phyloP scores from a whole-genome alignment of 2,888 invertebrate species.

The Onthophagus sagittarius region DNA sequence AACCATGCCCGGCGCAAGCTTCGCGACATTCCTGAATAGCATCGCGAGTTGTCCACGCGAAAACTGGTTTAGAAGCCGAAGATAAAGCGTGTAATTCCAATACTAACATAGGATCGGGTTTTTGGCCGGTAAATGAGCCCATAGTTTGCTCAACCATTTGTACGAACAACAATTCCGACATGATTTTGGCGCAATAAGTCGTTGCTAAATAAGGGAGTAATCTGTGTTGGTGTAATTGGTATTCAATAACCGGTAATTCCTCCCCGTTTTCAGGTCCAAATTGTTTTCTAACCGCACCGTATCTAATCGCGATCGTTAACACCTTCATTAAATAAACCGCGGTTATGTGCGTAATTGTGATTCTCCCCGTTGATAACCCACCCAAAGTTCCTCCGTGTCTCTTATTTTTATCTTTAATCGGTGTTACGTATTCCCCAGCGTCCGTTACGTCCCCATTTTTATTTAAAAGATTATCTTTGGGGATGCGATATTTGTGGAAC shows the following conservation, averaged over 20 bases:
- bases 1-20: conserved; percentile 95
- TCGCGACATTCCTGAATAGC: conserved; percentile 91
- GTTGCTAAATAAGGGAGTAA: conserved; percentile 66
- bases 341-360: conserved; percentile 67
- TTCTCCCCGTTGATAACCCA: conserved; percentile 76
- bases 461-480: conserved; percentile 76
- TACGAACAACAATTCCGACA: conserved; percentile 55
- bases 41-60: conserved; percentile 82
- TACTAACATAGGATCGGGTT: conserved; percentile 38
- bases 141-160: conserved; percentile 26
- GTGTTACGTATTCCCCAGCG: conserved; percentile 75
- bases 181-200: conserved; percentile 57
- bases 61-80: conserved; percentile 70
- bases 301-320: conserved; percentile 78
- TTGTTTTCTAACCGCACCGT: conserved; percentile 82
- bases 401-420: conserved; percentile 78
- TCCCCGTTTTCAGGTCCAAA: conserved; percentile 72
- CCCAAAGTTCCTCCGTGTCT: conserved; percentile 82
- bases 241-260: conserved; percentile 86
- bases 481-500: conserved; percentile 76
- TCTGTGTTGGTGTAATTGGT: conserved; percentile 81
- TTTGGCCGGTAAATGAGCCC: conserved; percentile 18
- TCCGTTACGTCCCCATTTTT: conserved; percentile 82
- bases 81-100: conserved; percentile 73
- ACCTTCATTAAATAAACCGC: conserved; percentile 66